Evolutionary conservation across 2,113 vertebrate genomes (phyloP), one percentile per base, ranked within the genome.

Genomic region (Coreoperca whiteheadi): DNA sequence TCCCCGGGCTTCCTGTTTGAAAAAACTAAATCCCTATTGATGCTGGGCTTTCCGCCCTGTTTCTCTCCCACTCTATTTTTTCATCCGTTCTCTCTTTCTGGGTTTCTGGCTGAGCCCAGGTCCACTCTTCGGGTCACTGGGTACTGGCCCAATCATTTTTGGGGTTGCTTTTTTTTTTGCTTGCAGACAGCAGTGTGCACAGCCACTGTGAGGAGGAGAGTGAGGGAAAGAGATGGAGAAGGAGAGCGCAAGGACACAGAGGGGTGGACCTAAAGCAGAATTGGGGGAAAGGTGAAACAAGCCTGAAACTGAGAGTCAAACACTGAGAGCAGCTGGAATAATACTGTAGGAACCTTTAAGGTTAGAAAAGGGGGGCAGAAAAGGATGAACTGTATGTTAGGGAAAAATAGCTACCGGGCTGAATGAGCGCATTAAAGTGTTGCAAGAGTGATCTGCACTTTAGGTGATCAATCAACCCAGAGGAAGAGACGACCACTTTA

Each of bases 1-100:
- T 83, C 57, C 70, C 87, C 92, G 92, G 90, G 93, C 93, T 95
- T 95, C 95, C 94, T 94, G 94, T 93, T 94, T 89, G 93, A 91
- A 88, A 81, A 85, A 86, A 79, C 87, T 90, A 94, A 96, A 94
- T 94, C 94, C 94, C 89, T 81, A 91, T 82, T 92, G 89, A 92
- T 91, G 92, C 92, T 53, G 77, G 87, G 91, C 92, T 94, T 94
- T 94, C 92, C 85, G 73, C 82, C 82, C 87, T 78, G 54, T 86
- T 87, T 90, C 81, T 90, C 79, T 84, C 77, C 78, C 61, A 59
- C 83, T 79, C 50, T 77, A 51, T 64, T 57, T 60, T 74, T 67
- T 67, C 23, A 54, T 70, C 56, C 54, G 16, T 25, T 73, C 72
- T 73, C 59, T 60, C 77, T 69, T 68, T 83, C 79, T 76, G 65